phyloP scores from a whole-genome alignment of 2,797 vertebrate species.

The Stomatorhinus walkeri region DNA sequence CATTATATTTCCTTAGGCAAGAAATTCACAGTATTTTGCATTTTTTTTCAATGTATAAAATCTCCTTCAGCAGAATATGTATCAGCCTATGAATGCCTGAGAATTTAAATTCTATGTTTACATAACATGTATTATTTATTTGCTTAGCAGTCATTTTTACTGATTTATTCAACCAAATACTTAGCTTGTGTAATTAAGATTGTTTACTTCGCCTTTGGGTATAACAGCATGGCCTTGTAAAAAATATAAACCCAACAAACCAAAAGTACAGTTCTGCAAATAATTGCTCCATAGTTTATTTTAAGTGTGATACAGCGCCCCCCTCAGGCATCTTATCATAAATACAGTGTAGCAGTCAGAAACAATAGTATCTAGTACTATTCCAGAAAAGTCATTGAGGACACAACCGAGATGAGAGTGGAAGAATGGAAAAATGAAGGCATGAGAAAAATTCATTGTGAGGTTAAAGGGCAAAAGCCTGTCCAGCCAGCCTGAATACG shows the following conservation, averaged over 20 bases:
- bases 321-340: neutral
- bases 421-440: neutral
- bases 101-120: neutral
- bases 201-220: neutral
- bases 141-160: neutral
- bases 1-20: neutral
- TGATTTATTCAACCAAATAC: neutral
- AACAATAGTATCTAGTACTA: neutral
- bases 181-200: neutral
- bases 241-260: neutral
- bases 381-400: neutral
- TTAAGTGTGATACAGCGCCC: neutral
- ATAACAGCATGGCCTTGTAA: neutral
- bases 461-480: neutral
- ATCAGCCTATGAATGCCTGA: neutral
- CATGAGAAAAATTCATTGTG: neutral
- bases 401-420: neutral
- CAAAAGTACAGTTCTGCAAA: neutral
- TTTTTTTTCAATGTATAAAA: neutral
- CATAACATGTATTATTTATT: conserved; percentile 2
- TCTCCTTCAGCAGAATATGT: neutral
- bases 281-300: neutral
- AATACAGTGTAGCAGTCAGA: neutral
- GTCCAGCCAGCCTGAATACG: neutral
- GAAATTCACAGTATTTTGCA: neutral